phyloP scores from a whole-genome alignment of 2,888 invertebrate genomes.

The Pseudococcus longispinus region DNA sequence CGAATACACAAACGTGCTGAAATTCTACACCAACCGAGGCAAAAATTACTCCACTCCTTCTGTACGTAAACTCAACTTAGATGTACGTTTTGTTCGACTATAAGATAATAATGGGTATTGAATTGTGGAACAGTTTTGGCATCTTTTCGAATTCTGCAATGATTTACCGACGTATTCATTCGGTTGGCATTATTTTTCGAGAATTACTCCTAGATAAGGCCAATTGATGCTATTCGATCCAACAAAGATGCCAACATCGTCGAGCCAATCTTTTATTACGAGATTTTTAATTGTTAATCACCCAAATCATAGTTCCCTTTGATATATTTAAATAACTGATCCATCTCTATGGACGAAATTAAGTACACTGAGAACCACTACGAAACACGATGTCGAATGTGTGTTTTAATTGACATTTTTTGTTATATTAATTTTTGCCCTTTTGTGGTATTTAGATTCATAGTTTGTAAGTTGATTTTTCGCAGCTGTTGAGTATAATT shows the following conservation, averaged over 20 bases:
- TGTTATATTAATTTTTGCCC: neutral
- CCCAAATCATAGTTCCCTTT: neutral
- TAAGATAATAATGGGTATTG: slow-evolving; percentile 1
- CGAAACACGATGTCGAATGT: neutral
- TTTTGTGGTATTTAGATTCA: neutral
- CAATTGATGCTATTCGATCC: neutral
- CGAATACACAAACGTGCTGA: neutral
- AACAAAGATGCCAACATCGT: neutral
- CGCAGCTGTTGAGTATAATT: neutral
- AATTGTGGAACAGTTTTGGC: slow-evolving; percentile 9
- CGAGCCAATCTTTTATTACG: neutral
- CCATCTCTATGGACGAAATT: neutral
- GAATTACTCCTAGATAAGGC: neutral
- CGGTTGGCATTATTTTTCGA: neutral
- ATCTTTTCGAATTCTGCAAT: neutral
- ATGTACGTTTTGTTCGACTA: neutral
- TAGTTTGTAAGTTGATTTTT: neutral
- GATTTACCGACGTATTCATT: neutral
- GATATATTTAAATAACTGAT: neutral
- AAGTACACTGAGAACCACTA: neutral
- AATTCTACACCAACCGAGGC: neutral
- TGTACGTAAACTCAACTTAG: neutral
- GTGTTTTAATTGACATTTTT: neutral
- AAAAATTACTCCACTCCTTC: neutral
- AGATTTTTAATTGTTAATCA: neutral